A percentile compares a stretch with the other conserved stretches of the same genome.
These are phyloP conservation scores for Mythimna ferrago DNA, from an alignment of 2,888 invertebrate species.

Conservation along the genomic window DNA sequence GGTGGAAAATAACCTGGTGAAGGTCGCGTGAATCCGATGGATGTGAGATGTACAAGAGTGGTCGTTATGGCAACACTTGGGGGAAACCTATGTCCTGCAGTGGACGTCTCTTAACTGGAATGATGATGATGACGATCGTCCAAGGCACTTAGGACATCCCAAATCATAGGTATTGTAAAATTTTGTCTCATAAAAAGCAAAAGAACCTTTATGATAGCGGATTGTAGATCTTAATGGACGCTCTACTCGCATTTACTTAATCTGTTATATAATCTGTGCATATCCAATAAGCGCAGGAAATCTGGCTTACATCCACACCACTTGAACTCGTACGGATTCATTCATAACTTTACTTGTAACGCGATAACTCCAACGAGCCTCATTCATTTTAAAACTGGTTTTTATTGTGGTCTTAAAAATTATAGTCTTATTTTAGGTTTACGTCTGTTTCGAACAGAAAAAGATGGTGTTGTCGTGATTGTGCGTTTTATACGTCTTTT, in stretches of 20 bases:
- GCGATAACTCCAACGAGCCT: slow-evolving; percentile 44
- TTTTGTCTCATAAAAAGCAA: neutral
- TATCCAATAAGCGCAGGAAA: slow-evolving; percentile 59
- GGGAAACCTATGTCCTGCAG: no score
- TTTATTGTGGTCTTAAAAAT: slow-evolving; percentile 24
- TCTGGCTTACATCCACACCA: slow-evolving; percentile 58
- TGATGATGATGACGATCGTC: neutral
- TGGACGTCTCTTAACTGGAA: no score
- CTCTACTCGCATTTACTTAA: slow-evolving; percentile 30
- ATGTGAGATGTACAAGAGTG: no score
- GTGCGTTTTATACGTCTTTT: slow-evolving; percentile 17
- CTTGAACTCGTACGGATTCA: slow-evolving; percentile 63
- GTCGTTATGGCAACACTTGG: no score
- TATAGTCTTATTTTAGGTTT: slow-evolving; percentile 34
- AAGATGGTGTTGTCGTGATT: slow-evolving; percentile 26
- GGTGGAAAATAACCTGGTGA: no score
- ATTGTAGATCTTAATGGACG: neutral
- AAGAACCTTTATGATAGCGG: no score
- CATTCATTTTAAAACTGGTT: slow-evolving; percentile 47
- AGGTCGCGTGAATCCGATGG: no score
- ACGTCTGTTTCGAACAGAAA: slow-evolving; percentile 15
- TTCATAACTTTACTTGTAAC: slow-evolving; percentile 52
- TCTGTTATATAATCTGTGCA: slow-evolving; percentile 48
- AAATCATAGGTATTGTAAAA: neutral
- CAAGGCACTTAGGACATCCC: neutral